Conservation (phyloP, 2,888 invertebrate species). For the Acanthopleura granulata region DNA sequence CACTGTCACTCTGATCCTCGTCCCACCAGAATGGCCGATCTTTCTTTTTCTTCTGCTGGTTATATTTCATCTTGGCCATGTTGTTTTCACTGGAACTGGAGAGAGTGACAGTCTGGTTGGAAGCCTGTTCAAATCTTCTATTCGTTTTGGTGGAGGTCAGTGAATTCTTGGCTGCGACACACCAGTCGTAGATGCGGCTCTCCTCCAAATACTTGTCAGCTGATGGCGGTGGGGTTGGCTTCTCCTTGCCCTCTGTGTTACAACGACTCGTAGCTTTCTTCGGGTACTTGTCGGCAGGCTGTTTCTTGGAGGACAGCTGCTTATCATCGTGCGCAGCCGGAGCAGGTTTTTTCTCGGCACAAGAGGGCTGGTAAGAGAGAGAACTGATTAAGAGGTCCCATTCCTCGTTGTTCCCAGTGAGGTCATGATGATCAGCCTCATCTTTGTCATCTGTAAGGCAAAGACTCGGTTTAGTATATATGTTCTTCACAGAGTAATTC, state of each 20-base stretch:
- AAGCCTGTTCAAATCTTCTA: neutral
- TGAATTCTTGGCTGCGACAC: neutral
- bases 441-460: neutral
- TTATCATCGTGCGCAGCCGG: too few species aligned
- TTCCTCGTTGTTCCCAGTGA: constrained; percentile 8
- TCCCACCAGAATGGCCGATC: neutral
- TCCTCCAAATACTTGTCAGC: neutral
- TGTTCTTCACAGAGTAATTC: too few species aligned
- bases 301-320: too few species aligned
- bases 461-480: neutral
- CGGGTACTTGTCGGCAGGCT: too few species aligned
- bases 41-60: neutral
- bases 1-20: neutral
- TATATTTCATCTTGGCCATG: neutral
- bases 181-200: constrained; percentile 2
- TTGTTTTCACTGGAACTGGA: neutral
- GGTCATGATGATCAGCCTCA: neutral
- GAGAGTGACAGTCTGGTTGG: neutral
- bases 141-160: neutral
- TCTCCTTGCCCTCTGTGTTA: too few species aligned
- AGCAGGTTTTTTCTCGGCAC: neutral
- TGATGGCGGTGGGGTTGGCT: neutral
- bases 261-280: too few species aligned
- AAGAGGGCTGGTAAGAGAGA: neutral
- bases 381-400: neutral